Percentiles rank a stretch among this genome's conserved stretches.
Conservation (phyloP, 2,113 vertebrate species). For the Pseudopodoces humilis region DNA sequence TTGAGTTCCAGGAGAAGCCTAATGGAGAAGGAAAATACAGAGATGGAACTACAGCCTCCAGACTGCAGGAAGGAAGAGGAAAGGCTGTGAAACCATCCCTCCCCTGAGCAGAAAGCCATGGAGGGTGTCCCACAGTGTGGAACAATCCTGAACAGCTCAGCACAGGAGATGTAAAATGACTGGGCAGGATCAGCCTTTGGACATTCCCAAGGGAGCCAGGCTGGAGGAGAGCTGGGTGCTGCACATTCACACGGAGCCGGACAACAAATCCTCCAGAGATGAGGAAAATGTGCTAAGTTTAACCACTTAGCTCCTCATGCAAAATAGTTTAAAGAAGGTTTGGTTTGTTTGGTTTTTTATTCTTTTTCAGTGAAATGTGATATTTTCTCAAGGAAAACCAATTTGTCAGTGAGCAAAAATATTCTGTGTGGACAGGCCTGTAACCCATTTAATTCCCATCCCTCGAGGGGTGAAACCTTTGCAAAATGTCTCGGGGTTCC, state of each 20-base stretch:
- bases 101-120: background rate
- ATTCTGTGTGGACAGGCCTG: constrained; percentile 39
- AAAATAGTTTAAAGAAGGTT: background rate
- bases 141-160: background rate
- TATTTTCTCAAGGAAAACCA: constrained; percentile 23
- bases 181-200: background rate
- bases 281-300: background rate
- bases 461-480: constrained; percentile 42
- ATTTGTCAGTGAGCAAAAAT: constrained; percentile 58
- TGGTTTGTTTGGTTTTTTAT: background rate
- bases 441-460: constrained; percentile 55
- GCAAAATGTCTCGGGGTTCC: constrained; percentile 65
- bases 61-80: background rate
- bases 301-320: background rate
- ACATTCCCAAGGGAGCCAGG: background rate
- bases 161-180: background rate
- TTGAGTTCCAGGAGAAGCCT: background rate
- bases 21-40: background rate
- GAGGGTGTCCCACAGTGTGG: background rate
- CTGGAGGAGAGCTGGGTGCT: background rate
- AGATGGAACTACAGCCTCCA: background rate
- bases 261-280: background rate
- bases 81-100: background rate
- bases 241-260: background rate
- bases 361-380: background rate